These are phyloP conservation scores for Eilema caniola DNA, from an alignment of 2,888 invertebrate genomes.

Conservation along the genomic window DNA sequence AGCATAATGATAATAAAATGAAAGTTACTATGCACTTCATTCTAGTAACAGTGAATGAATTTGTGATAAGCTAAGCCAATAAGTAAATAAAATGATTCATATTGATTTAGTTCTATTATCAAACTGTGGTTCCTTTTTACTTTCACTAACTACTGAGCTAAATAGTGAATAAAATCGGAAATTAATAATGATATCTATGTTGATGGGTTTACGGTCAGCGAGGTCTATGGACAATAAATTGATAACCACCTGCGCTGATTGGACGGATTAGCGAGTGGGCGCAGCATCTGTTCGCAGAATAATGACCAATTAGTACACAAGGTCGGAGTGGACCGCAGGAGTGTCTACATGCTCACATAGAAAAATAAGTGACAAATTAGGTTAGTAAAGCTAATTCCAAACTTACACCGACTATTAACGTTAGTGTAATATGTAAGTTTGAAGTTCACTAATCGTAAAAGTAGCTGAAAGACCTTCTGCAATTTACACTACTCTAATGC, in stretches of 20 bases:
- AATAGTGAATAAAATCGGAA: constrained; percentile 31
- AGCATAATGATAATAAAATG: constrained; percentile 51
- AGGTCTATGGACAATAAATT: constrained; percentile 54
- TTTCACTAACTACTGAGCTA: constrained; percentile 26
- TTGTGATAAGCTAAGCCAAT: constrained; percentile 19
- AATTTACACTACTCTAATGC: not conserved
- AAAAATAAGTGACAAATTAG: not conserved
- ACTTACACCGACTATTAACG: not conserved
- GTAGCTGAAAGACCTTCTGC: not conserved
- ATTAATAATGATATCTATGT: constrained; percentile 40
- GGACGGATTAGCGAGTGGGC: constrained; percentile 46
- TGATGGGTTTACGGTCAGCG: constrained; percentile 35
- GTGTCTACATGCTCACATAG: not conserved
- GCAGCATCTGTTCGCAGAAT: constrained; percentile 53
- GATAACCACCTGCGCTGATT: constrained; percentile 51
- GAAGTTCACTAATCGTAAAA: not conserved
- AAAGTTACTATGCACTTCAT: constrained; percentile 52
- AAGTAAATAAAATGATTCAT: constrained; percentile 30
- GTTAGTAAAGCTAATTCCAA: not conserved
- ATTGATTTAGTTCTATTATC: constrained; percentile 28
- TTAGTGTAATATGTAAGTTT: not conserved
- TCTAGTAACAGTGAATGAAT: constrained; percentile 13
- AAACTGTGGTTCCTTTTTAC: constrained; percentile 11
- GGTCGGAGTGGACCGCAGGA: constrained; percentile 24
- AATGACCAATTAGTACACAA: constrained; percentile 51